Base-by-base conservation (phyloP, 2,797 vertebrate genomes). In the Babyrousa celebensis region DNA sequence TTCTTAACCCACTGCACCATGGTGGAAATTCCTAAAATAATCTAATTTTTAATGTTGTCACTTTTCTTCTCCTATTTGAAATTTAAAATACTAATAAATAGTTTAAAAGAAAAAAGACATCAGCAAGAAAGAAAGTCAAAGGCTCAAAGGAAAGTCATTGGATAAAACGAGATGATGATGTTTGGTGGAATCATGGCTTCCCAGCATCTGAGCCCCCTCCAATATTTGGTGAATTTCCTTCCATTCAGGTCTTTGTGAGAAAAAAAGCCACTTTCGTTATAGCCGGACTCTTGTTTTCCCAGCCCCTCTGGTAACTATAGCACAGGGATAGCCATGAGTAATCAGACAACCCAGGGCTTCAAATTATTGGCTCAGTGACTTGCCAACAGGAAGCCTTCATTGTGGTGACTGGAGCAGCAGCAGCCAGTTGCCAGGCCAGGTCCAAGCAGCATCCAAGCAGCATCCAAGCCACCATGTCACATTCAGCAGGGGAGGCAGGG, bases 381-480 rank as follows among this genome's bases (percentile, higher is more conserved):
- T 82, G n/a, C 29, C 60, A 60, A 56, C 23, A 70, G 36, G 23
- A 4, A 32, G 6, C 3, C 25, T 75, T 83, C n/a, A 4, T 48
- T 36, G 83, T 18, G 23, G 43, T 65, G n/a, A 58, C 23, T 0
- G 0, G 10, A 15, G 62, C 8, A 27, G 14, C 29, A 82, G 25
- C 10, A 29, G 36, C 43, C 48, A 40, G 65, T 25, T 48, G 58
- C 72, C 75, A 79, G 56, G 9, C 48, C 17, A 74, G 15, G 8
- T 12, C 48, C 29, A 77, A 65, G 10, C 63, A 68, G 23, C n/a
- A 68, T 65, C 62, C n/a, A n/a, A n/a, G n/a, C n/a, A n/a, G 48
- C 54, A 1, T 0, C 0, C 14, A 56, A 62, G 65, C n/a, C 7
- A 12, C 29, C 1, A 0, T 0, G 21, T 11, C 20, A 12, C 1